phyloP scores from a whole-genome alignment of 2,888 invertebrate species.

The Macropis europaea region DNA sequence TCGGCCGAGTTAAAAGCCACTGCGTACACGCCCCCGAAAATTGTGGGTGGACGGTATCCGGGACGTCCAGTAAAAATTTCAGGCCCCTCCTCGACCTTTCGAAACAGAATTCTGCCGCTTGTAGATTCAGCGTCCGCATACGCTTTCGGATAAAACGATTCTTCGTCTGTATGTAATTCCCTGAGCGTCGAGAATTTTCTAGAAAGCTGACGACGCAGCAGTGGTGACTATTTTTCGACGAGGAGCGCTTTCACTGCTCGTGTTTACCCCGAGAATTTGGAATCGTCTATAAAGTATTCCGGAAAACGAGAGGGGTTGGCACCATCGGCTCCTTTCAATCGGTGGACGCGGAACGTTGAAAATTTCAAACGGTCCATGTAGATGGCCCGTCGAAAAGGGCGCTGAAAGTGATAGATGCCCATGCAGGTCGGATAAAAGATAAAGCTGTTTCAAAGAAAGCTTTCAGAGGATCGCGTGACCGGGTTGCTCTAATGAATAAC shows the following conservation, averaged over 20 bases:
- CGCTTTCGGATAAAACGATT: too few relatives aligned
- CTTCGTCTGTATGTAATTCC: too few relatives aligned
- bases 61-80: neutral
- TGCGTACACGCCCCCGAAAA: constrained; percentile 14
- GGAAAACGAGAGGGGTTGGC: too few relatives aligned
- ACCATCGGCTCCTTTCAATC: neutral
- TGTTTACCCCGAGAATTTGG: too few relatives aligned
- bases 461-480: neutral
- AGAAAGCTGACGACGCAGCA: too few relatives aligned
- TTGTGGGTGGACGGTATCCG: neutral
- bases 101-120: too few relatives aligned
- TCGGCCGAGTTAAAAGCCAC: constrained; percentile 41
- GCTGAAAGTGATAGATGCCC: constrained; percentile 9
- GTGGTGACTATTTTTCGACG: too few relatives aligned
- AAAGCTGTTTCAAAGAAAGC: constrained; percentile 1
- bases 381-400: neutral
- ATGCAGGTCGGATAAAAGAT: neutral
- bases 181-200: too few relatives aligned
- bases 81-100: too few relatives aligned
- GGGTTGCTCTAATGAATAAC: constrained; percentile 3
- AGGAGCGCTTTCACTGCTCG: too few relatives aligned
- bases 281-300: too few relatives aligned
- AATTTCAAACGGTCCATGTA: neutral
- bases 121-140: too few relatives aligned
- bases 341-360: neutral